Evolutionary conservation across 1,140 invertebrate species (phyloP).

Genomic region (Heterodera schachtii): DNA sequence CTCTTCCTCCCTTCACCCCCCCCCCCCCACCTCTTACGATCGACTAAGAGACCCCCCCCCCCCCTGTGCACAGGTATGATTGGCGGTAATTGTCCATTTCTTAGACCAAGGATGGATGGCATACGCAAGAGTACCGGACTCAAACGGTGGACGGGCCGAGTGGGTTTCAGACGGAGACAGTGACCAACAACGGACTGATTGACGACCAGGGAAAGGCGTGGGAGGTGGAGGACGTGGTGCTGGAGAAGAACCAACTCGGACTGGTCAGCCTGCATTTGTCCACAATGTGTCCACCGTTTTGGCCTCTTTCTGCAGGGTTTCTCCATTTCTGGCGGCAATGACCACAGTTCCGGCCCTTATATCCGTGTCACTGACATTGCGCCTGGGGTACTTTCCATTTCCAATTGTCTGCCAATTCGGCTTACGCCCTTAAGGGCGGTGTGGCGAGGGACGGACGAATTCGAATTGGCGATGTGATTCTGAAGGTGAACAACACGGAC

Average conservation of each 20-base stretch:
- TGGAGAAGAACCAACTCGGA: conserved; percentile 63
- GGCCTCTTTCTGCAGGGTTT: conserved; percentile 73
- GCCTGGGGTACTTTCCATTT: conserved; percentile 76
- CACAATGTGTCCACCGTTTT: conserved; percentile 67
- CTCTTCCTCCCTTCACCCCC: no score
- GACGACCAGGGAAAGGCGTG: conserved; percentile 54
- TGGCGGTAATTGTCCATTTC: neutral
- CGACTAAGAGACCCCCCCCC: no score
- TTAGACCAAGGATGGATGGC: conserved; percentile 56
- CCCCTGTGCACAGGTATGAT: no score
- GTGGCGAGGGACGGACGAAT: conserved; percentile 89
- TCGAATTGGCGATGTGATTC: conserved; percentile 83
- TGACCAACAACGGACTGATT: conserved; percentile 36
- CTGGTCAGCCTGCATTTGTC: conserved; percentile 75
- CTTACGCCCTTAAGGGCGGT: conserved; percentile 67
- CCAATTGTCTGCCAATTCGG: neutral
- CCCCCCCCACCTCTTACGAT: no score
- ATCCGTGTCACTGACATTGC: conserved; percentile 99
- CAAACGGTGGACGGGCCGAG: conserved; percentile 46
- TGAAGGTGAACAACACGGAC: conserved; percentile 83
- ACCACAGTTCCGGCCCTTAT: conserved; percentile 68
- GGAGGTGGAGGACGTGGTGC: conserved; percentile 53
- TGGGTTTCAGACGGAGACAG: conserved; percentile 50
- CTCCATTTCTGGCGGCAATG: conserved; percentile 69
- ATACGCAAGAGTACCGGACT: conserved; percentile 48